Evolutionary conservation across 2,888 invertebrate species (phyloP).

Genomic region (Electrophaes corylata): DNA sequence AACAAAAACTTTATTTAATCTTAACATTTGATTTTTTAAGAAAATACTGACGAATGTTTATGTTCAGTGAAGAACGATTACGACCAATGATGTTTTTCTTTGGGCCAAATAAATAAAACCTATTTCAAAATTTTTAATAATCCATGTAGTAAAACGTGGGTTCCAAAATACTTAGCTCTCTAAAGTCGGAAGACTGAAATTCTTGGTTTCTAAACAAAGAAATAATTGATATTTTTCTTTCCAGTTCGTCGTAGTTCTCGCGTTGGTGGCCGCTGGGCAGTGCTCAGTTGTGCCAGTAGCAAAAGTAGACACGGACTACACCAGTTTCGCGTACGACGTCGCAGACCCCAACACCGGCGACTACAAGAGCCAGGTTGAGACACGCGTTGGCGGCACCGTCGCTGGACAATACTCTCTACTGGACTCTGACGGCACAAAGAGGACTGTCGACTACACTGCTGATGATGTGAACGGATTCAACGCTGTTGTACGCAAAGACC

Average conservation of each 20-base stretch:
- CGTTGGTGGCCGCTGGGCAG: conserved; percentile 70
- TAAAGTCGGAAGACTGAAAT: no score
- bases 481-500: conserved; percentile 83
- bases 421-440: conserved; percentile 82
- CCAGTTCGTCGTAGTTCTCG: conserved; percentile 74
- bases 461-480: conserved; percentile 84
- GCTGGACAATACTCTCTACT: conserved; percentile 83
- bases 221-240: conserved; percentile 32
- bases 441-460: conserved; percentile 84
- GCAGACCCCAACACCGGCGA: conserved; percentile 84
- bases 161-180: no score
- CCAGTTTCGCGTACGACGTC: conserved; percentile 83
- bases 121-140: no score
- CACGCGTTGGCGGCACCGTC: conserved; percentile 80
- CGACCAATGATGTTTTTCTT: no score
- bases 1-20: no score
- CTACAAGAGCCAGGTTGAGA: conserved; percentile 83
- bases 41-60: no score
- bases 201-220: not conserved
- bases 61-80: no score
- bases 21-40: no score
- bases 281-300: conserved; percentile 80
- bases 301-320: conserved; percentile 78
- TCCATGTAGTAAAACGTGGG: no score
- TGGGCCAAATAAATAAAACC: no score